Percentiles rank a stretch among this genome's conserved stretches.
Conservation (phyloP, 2,797 vertebrate species). For the Apogon talboti region DNA sequence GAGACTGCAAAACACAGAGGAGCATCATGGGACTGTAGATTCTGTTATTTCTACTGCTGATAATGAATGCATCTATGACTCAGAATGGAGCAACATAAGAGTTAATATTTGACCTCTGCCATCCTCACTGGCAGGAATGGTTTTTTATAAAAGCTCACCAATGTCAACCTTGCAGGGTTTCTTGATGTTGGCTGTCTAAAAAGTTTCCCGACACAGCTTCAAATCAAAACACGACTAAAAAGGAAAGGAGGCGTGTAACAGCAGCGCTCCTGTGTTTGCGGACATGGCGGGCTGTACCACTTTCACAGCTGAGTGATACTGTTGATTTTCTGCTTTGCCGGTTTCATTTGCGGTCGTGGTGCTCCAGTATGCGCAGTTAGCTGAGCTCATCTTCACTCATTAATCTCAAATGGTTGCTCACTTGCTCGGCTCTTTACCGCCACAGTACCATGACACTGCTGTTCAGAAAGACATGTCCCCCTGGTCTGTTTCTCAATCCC, state of each 20-base stretch:
- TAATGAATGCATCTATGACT: slow-evolving; percentile 9
- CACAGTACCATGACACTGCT: neutral
- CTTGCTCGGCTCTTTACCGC: slow-evolving; percentile 13
- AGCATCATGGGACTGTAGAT: slow-evolving; percentile 15
- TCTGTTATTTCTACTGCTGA: slow-evolving; percentile 16
- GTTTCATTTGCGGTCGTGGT: slow-evolving; percentile 12
- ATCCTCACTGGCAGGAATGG: no score
- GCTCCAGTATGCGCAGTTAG: slow-evolving; percentile 10
- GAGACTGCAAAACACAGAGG: neutral
- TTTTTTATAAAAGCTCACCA: no score
- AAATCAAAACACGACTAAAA: neutral
- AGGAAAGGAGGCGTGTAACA: neutral
- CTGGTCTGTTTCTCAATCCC: neutral
- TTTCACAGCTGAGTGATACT: slow-evolving; percentile 23
- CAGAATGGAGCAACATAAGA: slow-evolving; percentile 11
- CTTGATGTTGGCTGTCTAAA: no score
- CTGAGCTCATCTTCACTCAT: slow-evolving; percentile 36
- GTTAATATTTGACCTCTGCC: slow-evolving; percentile 8
- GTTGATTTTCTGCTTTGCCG: slow-evolving; percentile 28
- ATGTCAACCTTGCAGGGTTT: slow-evolving; percentile 7
- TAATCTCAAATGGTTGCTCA: slow-evolving; percentile 36
- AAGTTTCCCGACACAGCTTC: neutral
- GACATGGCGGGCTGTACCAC: slow-evolving; percentile 6
- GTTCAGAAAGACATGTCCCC: slow-evolving; percentile 28
- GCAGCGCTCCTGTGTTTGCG: slow-evolving; percentile 7